phyloP scores from a whole-genome alignment of 2,888 invertebrate species.

The Tupiocoris notatus region DNA sequence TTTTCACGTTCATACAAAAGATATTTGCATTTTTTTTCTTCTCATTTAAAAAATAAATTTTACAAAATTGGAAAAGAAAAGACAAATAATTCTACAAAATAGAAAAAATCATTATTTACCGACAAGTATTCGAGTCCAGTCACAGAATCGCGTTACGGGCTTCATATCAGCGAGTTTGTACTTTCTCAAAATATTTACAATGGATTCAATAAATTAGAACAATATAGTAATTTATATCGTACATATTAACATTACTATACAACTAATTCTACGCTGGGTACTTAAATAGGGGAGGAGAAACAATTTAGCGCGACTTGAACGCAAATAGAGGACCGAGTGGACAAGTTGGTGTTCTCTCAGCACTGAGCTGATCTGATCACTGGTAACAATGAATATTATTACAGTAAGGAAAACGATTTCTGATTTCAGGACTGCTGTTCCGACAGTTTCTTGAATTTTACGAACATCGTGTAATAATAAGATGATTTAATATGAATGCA shows the following conservation, averaged over 20 bases:
- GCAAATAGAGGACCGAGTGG: too few species aligned
- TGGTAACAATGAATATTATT: too few species aligned
- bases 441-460: too few species aligned
- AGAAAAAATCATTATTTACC: not conserved
- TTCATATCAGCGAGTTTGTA: constrained; percentile 36
- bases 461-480: too few species aligned
- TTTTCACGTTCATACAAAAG: constrained; percentile 15
- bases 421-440: too few species aligned
- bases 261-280: not conserved
- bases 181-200: constrained; percentile 35
- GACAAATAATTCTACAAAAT: not conserved
- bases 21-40: constrained; percentile 1
- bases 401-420: too few species aligned
- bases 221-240: too few species aligned
- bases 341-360: not conserved
- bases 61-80: constrained; percentile 36
- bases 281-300: not conserved
- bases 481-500: too few species aligned
- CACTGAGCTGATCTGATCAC: too few species aligned
- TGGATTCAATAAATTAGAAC: constrained; percentile 6
- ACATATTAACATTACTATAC: not conserved
- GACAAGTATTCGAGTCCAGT: constrained; percentile 1
- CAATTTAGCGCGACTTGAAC: not conserved
- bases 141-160: constrained; percentile 5
- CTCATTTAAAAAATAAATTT: constrained; percentile 35